Evolutionary conservation across 35 echinoderm and acorn worm genomes (phyloP).

Genomic region (Patiria miniata): DNA sequence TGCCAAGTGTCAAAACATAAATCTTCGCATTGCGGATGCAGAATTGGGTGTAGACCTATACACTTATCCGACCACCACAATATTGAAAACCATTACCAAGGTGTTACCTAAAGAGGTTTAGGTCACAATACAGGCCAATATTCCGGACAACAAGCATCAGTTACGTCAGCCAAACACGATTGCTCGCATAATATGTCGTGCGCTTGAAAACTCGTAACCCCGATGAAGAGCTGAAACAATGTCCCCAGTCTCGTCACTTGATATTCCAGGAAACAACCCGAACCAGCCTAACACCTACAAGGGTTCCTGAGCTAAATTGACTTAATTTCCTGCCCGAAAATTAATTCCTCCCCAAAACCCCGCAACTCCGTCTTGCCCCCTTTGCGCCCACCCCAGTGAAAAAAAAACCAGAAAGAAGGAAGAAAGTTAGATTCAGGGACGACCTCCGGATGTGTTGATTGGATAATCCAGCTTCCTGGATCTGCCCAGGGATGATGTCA

Average conservation of each 20-base stretch:
- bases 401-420: background rate
- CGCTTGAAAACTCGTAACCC: background rate
- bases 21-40: too few relatives aligned
- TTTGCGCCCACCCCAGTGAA: background rate
- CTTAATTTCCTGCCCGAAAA: constrained; percentile 20
- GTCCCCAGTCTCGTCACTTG: background rate
- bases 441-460: background rate
- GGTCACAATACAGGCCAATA: too few relatives aligned
- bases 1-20: too few relatives aligned
- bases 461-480: constrained; percentile 5
- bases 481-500: constrained; percentile 10
- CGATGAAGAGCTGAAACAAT: background rate
- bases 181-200: too few relatives aligned
- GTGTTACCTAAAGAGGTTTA: too few relatives aligned
- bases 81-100: too few relatives aligned
- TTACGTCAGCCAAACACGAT: too few relatives aligned
- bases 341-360: background rate
- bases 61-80: too few relatives aligned
- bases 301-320: constrained; percentile 23
- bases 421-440: background rate
- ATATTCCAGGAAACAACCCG: constrained; percentile 22
- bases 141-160: too few relatives aligned
- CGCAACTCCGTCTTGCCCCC: background rate
- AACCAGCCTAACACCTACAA: constrained; percentile 18
- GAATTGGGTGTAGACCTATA: too few relatives aligned